phyloP scores from a whole-genome alignment of 1,140 invertebrate genomes.

The Branchinecta lindahli region DNA sequence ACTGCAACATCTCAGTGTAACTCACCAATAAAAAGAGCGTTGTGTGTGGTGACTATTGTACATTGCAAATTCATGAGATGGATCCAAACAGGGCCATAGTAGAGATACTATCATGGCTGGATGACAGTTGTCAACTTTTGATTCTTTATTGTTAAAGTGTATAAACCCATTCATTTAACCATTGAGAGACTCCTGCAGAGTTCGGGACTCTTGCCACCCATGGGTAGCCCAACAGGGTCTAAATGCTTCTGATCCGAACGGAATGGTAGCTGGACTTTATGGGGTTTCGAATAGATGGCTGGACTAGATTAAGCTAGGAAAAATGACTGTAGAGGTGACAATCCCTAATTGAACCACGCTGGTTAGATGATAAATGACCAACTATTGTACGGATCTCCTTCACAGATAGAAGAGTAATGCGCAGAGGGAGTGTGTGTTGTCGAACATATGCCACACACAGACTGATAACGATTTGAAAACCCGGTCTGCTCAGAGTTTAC shows the following conservation, averaged over 20 bases:
- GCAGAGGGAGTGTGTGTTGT: too few relatives aligned
- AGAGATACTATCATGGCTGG: background rate
- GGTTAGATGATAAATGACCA: background rate
- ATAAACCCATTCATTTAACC: conserved; percentile 10
- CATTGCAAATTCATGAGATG: background rate
- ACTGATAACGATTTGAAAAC: too few relatives aligned
- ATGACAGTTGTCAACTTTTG: conserved; percentile 11
- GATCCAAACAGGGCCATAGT: background rate
- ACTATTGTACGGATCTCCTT: background rate
- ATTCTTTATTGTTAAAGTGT: conserved; percentile 7
- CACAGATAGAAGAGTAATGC: background rate
- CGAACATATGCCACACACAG: too few relatives aligned
- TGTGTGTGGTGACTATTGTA: background rate
- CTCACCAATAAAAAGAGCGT: too few relatives aligned
- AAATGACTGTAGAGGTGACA: conserved; percentile 5
- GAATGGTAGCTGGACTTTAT: conserved; percentile 7
- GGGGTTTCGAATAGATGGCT: background rate
- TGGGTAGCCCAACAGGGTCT: background rate
- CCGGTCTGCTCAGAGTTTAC: too few relatives aligned
- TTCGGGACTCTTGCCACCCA: background rate
- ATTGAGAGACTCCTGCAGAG: background rate
- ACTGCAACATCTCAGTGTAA: too few relatives aligned
- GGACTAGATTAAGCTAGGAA: background rate
- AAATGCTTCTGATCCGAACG: conserved; percentile 4
- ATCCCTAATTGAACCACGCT: conserved; percentile 8